Evolutionary conservation across 2,113 vertebrate genomes (phyloP), one percentile per base, ranked within the genome.

Genomic region (Nycticryphes semicollaris): DNA sequence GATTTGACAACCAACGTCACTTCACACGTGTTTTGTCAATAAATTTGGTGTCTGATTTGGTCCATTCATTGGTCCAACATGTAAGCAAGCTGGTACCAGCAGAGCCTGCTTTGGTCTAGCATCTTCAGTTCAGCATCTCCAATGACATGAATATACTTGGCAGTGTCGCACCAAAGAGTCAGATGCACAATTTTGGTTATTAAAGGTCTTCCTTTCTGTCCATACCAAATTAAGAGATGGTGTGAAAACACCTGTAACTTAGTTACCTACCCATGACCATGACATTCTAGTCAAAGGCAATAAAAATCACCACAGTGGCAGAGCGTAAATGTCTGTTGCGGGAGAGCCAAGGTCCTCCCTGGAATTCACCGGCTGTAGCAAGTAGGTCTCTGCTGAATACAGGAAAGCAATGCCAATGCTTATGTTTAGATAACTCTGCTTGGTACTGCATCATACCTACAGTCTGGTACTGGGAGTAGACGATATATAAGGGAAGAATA

Each of bases 11-110:
- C 4, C 66, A 27, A 7, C 12, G 20, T 14, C n/a, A 28, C 41
- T 67, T 74, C 63, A 43, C 19, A n/a, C 10, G 7, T 2, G 1
- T 64, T 82, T 70, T 59, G 22, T 66, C 54, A 68, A 27, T 20
- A 48, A 28, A 18, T 31, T 13, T 7, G 15, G 9, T 25, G 2
- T 59, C 37, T 37, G 11, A 20, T 10, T 69, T n/a, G 35, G 13
- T 66, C 33, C 14, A 5, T 39, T 85, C 9, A 0, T 43, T n/a
- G 37, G 12, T 72, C 12, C 27, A 50, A 0, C 1, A 3, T 9
- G 15, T 0, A 3, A 70, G 11, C 0, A 2, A 78, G 31, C 13
- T 4, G 1, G 41, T 69, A 48, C 7, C 1, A 5, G 16, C 54
- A 69, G 60, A 84, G 43, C 28, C 28, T 75, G 31, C 5, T 75